These are phyloP conservation scores for Antechinus stuartii DNA, from an alignment of 2,113 vertebrate species.

Conservation along the genomic window DNA sequence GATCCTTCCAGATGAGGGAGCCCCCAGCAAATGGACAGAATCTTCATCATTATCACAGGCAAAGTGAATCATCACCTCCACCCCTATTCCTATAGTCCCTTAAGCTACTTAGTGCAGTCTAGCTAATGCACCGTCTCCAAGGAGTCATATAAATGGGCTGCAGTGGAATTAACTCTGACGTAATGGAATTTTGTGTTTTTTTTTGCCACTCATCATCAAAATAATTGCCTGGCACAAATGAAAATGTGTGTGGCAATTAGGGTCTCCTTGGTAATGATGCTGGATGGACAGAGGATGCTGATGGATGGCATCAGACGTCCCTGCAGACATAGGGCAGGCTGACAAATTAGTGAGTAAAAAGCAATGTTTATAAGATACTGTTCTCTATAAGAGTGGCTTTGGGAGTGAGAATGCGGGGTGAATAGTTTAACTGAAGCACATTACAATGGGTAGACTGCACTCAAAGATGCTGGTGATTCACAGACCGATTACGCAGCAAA, in stretches of 20 bases:
- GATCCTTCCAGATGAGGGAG: neutral
- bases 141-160: conserved; percentile 19
- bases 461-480: neutral
- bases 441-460: neutral
- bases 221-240: conserved; percentile 72
- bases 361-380: conserved; percentile 17
- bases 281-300: conserved; percentile 71
- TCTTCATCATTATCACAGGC: neutral
- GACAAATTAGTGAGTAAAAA: conserved; percentile 70
- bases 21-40: neutral
- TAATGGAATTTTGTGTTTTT: conserved; percentile 73
- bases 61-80: neutral
- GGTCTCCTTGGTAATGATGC: conserved; percentile 65
- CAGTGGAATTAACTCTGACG: conserved; percentile 73
- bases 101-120: conserved; percentile 54
- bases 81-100: conserved; percentile 3
- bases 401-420: neutral
- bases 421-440: conserved; percentile 1
- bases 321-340: conserved; percentile 48
- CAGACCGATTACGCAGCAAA: neutral
- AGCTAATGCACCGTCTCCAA: conserved; percentile 33
- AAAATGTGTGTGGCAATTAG: conserved; percentile 75
- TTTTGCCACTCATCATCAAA: conserved; percentile 75
- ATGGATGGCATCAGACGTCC: conserved; percentile 64
- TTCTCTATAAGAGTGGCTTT: conserved; percentile 35